Evolutionary conservation across 2,888 invertebrate genomes (phyloP).

Genomic region (Meandrusa payeni): DNA sequence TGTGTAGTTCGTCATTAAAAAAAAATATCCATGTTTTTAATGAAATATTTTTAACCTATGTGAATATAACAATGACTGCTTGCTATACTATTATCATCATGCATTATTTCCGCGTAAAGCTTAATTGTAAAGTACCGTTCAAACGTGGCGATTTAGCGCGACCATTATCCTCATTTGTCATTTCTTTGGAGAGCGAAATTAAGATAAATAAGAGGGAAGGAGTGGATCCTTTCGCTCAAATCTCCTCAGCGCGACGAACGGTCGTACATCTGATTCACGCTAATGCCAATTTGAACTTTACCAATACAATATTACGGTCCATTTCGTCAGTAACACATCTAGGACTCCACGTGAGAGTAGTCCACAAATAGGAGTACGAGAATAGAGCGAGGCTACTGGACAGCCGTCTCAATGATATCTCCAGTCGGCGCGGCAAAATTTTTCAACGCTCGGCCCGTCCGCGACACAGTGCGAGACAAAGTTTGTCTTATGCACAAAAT

Average conservation of each 20-base stretch:
- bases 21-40: no score
- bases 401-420: constrained; percentile 59
- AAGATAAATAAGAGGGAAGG: constrained; percentile 74
- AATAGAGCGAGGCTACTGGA: constrained; percentile 79
- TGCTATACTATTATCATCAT: no score
- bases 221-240: constrained; percentile 69
- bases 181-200: constrained; percentile 67
- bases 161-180: constrained; percentile 65
- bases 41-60: no score
- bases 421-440: constrained; percentile 55
- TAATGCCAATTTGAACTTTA: constrained; percentile 49
- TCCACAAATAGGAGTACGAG: constrained; percentile 78
- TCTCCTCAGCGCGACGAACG: constrained; percentile 42
- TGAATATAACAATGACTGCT: no score
- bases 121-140: constrained; percentile 25
- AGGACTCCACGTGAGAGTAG: constrained; percentile 63
- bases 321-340: constrained; percentile 45
- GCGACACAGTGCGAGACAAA: constrained; percentile 21
- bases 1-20: no score
- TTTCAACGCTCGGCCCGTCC: constrained; percentile 37
- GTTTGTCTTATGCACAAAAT: no score
- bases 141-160: constrained; percentile 50
- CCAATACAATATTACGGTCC: constrained; percentile 46
- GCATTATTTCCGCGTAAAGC: constrained; percentile 13
- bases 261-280: constrained; percentile 37